phyloP scores from a whole-genome alignment of 2,888 invertebrate genomes.

The Lasius fuliginosus region DNA sequence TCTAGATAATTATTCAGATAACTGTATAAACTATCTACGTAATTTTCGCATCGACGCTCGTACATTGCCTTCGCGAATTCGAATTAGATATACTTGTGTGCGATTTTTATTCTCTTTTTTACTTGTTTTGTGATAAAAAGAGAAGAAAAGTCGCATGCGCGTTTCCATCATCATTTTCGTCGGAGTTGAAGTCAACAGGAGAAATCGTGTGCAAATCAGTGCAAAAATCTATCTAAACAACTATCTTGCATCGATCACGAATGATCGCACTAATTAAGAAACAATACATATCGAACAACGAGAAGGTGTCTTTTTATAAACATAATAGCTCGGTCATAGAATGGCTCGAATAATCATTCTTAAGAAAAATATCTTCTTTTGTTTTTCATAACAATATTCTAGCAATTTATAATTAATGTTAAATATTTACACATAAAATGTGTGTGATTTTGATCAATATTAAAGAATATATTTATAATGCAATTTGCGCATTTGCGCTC shows the following conservation, averaged over 20 bases:
- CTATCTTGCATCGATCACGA: slow-evolving; percentile 52
- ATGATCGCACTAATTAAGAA: slow-evolving; percentile 71
- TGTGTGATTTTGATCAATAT: slow-evolving; percentile 6
- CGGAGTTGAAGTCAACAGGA: slow-evolving; percentile 54
- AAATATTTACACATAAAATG: neutral
- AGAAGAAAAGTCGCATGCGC: neutral
- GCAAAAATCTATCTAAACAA: slow-evolving; percentile 55
- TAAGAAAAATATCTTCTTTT: neutral
- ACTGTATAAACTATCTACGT: slow-evolving; percentile 3
- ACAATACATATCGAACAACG: slow-evolving; percentile 79
- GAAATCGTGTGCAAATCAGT: slow-evolving; percentile 62
- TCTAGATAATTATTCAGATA: slow-evolving; percentile 42
- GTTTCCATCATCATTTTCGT: slow-evolving; percentile 54
- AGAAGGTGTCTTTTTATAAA: slow-evolving; percentile 60
- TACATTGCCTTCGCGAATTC: slow-evolving; percentile 22
- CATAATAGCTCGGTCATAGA: slow-evolving; percentile 47
- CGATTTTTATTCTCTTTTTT: slow-evolving; percentile 28
- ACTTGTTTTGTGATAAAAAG: neutral
- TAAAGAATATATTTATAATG: neutral
- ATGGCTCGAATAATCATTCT: slow-evolving; percentile 16
- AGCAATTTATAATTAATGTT: slow-evolving; percentile 21
- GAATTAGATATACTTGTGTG: neutral
- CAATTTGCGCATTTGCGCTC: neutral
- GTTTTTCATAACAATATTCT: neutral
- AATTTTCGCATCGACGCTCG: slow-evolving; percentile 18